Base-by-base conservation (phyloP, 2,113 vertebrate genomes). In the Heteronetta atricapilla region DNA sequence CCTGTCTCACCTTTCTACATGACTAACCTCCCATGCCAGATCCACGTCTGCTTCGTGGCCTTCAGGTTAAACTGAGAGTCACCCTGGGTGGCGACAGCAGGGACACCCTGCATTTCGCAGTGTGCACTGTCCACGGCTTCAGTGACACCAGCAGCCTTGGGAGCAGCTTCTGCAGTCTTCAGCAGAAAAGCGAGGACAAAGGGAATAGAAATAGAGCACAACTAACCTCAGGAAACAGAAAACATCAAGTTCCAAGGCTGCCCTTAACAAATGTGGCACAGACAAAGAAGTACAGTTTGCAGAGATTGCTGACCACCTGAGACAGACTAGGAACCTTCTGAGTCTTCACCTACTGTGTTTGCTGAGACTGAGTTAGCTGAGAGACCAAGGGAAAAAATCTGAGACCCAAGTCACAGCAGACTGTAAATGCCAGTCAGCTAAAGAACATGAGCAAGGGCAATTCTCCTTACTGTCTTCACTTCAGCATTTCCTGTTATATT, bases 1-100 rank as follows among this genome's bases (percentile, higher is more conserved):
- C 56, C n/a, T 8, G 5, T 2, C 5, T 0, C 0, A 25, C 13
- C 6, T 1, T 40, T 36, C 0, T 2, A 34, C 0, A 1, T 2
- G 7, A 63, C 58, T 5, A n/a, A 68, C n/a, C 33, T 77, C 34
- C 66, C 34, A n/a, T 0, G 1, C 5, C 31, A 38, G 22, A 26
- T 31, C 55, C 9, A 10, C 0, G 4, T 31, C 18, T 0, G 0
- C 68, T 53, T 53, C 28, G 29, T 42, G 67, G 18, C 50, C 10
- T 48, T 33, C 25, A 29, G 11, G 29, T 42, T 16, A 63, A 78
- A 63, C 48, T 4, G 18, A 58, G n/a, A 36, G 13, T 19, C 11
- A 42, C 4, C 16, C 29, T 20, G 8, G 7, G n/a, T 2, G 20
- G 56, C n/a, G 22, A 38, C 31, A 33, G 25, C 0, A 46, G 6